Conservation (phyloP, 2,888 invertebrate species). For the Aelia acuminata region DNA sequence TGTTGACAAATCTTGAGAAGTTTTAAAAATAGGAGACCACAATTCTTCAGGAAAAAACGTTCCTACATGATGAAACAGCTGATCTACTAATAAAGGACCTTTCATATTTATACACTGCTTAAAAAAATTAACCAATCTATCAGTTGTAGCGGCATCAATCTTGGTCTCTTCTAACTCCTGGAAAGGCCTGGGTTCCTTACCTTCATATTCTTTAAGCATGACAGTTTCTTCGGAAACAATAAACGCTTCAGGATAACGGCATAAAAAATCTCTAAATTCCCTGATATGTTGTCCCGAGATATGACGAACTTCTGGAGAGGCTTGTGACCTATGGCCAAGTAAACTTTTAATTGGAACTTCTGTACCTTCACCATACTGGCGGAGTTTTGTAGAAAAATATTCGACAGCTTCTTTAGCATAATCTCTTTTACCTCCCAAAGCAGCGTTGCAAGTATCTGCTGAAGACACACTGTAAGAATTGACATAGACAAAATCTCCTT, state of each 20-base stretch:
- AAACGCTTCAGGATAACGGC: slow-evolving; percentile 88
- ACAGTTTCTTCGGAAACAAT: slow-evolving; percentile 87
- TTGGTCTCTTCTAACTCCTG: slow-evolving; percentile 82
- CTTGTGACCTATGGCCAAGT: slow-evolving; percentile 95
- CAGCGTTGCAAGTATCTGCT: slow-evolving; percentile 71
- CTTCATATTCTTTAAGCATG: slow-evolving; percentile 78
- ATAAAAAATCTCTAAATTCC: slow-evolving; percentile 92
- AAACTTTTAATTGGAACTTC: slow-evolving; percentile 98
- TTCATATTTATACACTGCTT: slow-evolving; percentile 86
- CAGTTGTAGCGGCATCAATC: slow-evolving; percentile 87
- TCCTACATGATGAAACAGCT: slow-evolving; percentile 85
- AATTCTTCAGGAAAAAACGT: slow-evolving; percentile 82
- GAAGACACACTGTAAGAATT: slow-evolving; percentile 79
- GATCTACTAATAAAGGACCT: slow-evolving; percentile 88
- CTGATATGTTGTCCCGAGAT: slow-evolving; percentile 94
- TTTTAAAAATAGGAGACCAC: slow-evolving; percentile 91
- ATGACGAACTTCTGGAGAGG: slow-evolving; percentile 96
- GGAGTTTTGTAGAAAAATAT: slow-evolving; percentile 95
- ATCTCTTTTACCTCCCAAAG: slow-evolving; percentile 77
- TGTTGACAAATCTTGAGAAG: slow-evolving; percentile 88
- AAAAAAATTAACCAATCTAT: slow-evolving; percentile 85
- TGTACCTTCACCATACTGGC: slow-evolving; percentile 94
- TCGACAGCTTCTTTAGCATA: slow-evolving; percentile 97
- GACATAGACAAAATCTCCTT: slow-evolving; percentile 91
- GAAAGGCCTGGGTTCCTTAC: slow-evolving; percentile 78